Conservation (phyloP, 2,888 invertebrate genomes). For the Ptychoptera albimana region DNA sequence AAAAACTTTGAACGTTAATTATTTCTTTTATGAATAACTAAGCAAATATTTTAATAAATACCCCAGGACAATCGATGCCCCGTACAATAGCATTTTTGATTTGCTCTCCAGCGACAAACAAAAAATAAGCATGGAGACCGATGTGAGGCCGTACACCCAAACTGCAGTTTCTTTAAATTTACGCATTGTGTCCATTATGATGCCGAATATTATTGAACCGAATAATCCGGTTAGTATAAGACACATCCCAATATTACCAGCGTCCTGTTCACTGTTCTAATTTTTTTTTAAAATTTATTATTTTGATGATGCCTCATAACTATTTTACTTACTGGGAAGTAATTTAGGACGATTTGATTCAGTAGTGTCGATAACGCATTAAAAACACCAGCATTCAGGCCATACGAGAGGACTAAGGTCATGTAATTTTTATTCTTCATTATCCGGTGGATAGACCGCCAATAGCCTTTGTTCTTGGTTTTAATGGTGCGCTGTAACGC, state of each 20-base stretch:
- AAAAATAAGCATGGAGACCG: slow-evolving; percentile 42
- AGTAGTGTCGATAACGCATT: slow-evolving; percentile 52
- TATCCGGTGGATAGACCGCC: slow-evolving; percentile 32
- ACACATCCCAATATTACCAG: slow-evolving; percentile 43
- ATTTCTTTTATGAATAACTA: background rate
- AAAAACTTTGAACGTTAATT: slow-evolving; percentile 36
- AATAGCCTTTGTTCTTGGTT: slow-evolving; percentile 9
- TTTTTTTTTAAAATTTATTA: slow-evolving; percentile 1
- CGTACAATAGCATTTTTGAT: slow-evolving; percentile 36
- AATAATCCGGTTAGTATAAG: slow-evolving; percentile 45
- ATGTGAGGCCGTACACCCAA: slow-evolving; percentile 39
- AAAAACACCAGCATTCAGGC: slow-evolving; percentile 56
- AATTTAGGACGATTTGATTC: slow-evolving; percentile 29
- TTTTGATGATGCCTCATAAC: background rate
- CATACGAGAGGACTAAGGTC: slow-evolving; percentile 43
- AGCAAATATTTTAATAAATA: slow-evolving; percentile 15
- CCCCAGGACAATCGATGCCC: slow-evolving; percentile 39
- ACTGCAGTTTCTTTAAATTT: slow-evolving; percentile 43
- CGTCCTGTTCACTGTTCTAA: slow-evolving; percentile 34
- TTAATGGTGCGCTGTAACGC: slow-evolving; percentile 19
- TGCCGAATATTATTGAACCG: slow-evolving; percentile 45
- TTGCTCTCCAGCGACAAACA: slow-evolving; percentile 33
- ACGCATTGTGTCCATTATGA: slow-evolving; percentile 46
- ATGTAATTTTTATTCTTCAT: slow-evolving; percentile 36
- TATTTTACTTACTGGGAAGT: slow-evolving; percentile 26